Evolutionary conservation across 2,888 invertebrate genomes (phyloP), one percentile per base, ranked within the genome.

Genomic region (Halocaridina rubra): DNA sequence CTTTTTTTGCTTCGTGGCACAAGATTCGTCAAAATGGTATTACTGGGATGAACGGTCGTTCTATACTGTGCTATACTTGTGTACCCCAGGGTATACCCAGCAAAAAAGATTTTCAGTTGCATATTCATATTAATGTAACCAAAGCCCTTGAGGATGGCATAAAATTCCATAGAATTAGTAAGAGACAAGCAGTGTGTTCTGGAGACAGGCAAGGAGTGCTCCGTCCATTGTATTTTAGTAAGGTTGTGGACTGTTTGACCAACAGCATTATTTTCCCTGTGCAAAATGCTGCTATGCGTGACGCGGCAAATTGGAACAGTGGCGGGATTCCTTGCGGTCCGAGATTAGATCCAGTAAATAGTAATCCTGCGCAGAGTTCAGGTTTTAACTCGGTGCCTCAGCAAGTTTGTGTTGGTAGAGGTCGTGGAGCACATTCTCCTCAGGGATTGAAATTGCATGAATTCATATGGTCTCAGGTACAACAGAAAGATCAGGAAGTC

Each of bases 401-500:
- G 16, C 2, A 5, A 39, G 53, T 29, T 19, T 19, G 24, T 19
- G 22, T 1, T 10, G 74, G 74, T 39, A 32, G 27, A 8, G 86
- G 86, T 10, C 39, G 80, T 46, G 86, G 82, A 2, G 22, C 67
- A 5, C 80, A 85, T 10, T 71, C 77, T 29, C 46, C 80, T 2
- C 61, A 79, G 22, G 33, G 32, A 19, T 13, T 80, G 13, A 71
- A 78, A 5, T 10, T 86, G 22, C 84, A 72, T 29, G 29, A 82
- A 16, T 75, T 76, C 27, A 86, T 86, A 16, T 86, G 86, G 86
- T 84, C 84, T n/a, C 79, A 84, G 61, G 30, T 80, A n/a, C 84
- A 84, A 19, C 53, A 69, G 22, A 3, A 71, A 32, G 78, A 84
- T 46, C 10, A 29, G 3, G 78, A 78, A 3, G 24, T 46, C 22